These are phyloP conservation scores for Pseudomyrmex sp. DNA, from an alignment of 1,140 invertebrate species.

Conservation along the genomic window DNA sequence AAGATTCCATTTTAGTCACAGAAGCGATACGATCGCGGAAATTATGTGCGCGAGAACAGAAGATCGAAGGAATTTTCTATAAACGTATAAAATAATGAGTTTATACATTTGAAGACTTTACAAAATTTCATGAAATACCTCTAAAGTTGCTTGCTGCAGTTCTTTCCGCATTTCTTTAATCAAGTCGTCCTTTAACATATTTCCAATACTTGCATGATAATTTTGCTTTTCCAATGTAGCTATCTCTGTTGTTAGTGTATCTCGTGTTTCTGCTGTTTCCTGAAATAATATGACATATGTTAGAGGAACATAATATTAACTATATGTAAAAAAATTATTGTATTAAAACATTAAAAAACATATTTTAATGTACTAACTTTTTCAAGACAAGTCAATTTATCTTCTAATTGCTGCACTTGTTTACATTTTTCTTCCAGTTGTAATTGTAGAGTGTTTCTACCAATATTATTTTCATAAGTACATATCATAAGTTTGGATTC, in stretches of 20 bases:
- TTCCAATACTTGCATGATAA: constrained; percentile 82
- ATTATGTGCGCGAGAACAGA: constrained; percentile 32
- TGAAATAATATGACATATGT: constrained; percentile 58
- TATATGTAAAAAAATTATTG: neutral
- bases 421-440: constrained; percentile 75
- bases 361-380: constrained; percentile 76
- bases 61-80: constrained; percentile 18
- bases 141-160: constrained; percentile 77
- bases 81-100: constrained; percentile 40
- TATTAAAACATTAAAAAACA: neutral
- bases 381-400: constrained; percentile 72
- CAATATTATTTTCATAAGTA: constrained; percentile 69
- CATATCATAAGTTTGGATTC: constrained; percentile 69
- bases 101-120: neutral
- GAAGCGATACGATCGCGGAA: neutral
- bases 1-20: constrained; percentile 49
- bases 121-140: constrained; percentile 66
- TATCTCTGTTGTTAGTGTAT: constrained; percentile 83
- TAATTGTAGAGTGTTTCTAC: constrained; percentile 64
- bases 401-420: constrained; percentile 70
- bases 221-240: constrained; percentile 83
- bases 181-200: constrained; percentile 85
- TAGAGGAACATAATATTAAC: constrained; percentile 2
- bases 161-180: constrained; percentile 86
- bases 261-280: constrained; percentile 82